Evolutionary conservation across 2,888 invertebrate species (phyloP).

Genomic region (Mythimna ferrago): DNA sequence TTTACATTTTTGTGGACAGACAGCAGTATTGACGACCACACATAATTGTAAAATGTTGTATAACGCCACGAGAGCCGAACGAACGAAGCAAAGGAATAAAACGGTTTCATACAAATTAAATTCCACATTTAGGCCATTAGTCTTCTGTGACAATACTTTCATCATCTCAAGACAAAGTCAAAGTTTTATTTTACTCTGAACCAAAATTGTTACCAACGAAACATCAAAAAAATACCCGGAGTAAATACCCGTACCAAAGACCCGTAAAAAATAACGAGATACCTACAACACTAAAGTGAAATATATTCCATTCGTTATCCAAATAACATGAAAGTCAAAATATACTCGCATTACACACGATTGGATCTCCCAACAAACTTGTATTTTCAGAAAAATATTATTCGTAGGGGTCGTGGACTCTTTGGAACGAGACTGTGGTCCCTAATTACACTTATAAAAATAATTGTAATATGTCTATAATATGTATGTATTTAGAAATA

Average conservation of each 20-base stretch:
- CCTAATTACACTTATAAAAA: too few species aligned
- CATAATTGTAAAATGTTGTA: too few species aligned
- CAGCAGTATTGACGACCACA: too few species aligned
- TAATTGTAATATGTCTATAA: too few species aligned
- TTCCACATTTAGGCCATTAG: neutral
- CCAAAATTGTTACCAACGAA: neutral
- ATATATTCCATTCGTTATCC: slow-evolving; percentile 15
- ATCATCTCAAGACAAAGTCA: neutral
- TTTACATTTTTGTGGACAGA: too few species aligned
- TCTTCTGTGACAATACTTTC: neutral
- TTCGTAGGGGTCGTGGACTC: neutral
- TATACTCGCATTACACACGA: neutral
- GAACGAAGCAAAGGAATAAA: too few species aligned
- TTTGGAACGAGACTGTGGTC: too few species aligned
- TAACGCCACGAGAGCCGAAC: too few species aligned
- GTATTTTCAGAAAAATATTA: slow-evolving; percentile 10
- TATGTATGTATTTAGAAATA: too few species aligned
- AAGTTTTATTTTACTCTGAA: neutral
- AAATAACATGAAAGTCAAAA: slow-evolving; percentile 24
- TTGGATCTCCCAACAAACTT: slow-evolving; percentile 1
- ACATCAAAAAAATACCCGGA: slow-evolving; percentile 1
- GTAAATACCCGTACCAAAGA: neutral
- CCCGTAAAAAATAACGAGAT: slow-evolving; percentile 37
- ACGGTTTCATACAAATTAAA: too few species aligned
- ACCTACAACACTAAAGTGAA: slow-evolving; percentile 4